These are phyloP conservation scores for Myotis yumanensis DNA, from an alignment of 2,113 vertebrate genomes.

Conservation along the genomic window DNA sequence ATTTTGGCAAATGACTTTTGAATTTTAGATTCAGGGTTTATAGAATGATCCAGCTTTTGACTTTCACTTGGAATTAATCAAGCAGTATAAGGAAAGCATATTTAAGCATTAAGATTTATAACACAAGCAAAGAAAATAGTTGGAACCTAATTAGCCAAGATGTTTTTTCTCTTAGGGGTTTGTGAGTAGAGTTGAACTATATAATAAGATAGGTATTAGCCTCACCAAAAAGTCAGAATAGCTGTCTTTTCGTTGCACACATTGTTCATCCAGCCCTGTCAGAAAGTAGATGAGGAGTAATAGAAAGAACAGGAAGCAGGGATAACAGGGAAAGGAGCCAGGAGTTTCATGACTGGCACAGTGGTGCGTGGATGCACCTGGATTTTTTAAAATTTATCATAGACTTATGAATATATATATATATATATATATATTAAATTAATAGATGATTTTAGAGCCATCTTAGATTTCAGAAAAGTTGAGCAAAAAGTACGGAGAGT, in stretches of 20 bases:
- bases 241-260: background rate
- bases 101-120: background rate
- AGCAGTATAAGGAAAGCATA: background rate
- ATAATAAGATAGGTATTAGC: background rate
- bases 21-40: slow-evolving; percentile 47
- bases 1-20: slow-evolving; percentile 71
- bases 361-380: background rate
- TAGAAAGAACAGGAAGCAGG: background rate
- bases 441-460: background rate
- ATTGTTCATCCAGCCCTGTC: background rate
- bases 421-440: background rate
- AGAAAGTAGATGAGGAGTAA: background rate
- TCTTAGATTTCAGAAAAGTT: background rate
- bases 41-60: slow-evolving; percentile 49
- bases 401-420: background rate
- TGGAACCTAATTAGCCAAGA: slow-evolving; percentile 1
- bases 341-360: background rate
- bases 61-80: slow-evolving; percentile 60
- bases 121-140: background rate
- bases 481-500: background rate
- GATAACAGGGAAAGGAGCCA: background rate
- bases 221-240: background rate
- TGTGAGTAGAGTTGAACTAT: background rate
- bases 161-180: slow-evolving; percentile 1
- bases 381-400: background rate